Conservation (phyloP, 2,113 vertebrate species). For the Centrocercus urophasianus region DNA sequence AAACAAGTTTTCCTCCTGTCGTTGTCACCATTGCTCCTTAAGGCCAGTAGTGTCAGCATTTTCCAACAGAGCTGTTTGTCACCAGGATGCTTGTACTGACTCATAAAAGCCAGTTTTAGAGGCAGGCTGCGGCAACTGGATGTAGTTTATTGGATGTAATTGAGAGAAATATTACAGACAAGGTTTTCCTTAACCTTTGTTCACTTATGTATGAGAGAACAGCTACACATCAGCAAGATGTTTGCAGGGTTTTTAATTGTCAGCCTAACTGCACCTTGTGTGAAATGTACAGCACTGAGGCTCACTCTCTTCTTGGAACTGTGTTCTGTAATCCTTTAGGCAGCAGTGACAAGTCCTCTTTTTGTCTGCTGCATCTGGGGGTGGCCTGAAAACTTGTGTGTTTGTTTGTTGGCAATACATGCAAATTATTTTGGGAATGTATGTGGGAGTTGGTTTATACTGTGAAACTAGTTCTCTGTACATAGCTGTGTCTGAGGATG, state of each 20-base stretch:
- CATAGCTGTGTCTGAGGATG: slow-evolving; percentile 22
- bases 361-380: slow-evolving; percentile 55
- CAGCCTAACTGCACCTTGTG: neutral
- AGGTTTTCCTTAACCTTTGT: neutral
- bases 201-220: neutral
- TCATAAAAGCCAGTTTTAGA: neutral
- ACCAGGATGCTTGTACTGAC: neutral
- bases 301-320: neutral
- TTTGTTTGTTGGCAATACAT: slow-evolving; percentile 62
- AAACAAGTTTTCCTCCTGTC: neutral
- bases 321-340: neutral
- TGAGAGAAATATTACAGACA: neutral
- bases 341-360: slow-evolving; percentile 35
- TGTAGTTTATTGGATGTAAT: neutral
- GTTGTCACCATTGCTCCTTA: neutral
- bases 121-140: neutral
- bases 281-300: neutral
- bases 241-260: neutral
- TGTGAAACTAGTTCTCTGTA: slow-evolving; percentile 46
- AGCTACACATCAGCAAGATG: neutral
- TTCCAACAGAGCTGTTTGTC: neutral
- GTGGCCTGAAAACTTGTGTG: slow-evolving; percentile 26
- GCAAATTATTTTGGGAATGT: slow-evolving; percentile 78
- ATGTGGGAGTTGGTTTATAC: slow-evolving; percentile 69
- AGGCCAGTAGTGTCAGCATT: neutral